A percentile compares a stretch with the other conserved stretches of the same genome.
Evolutionary conservation across 2,797 vertebrate species (phyloP).

Genomic region (Chloroceryle amazona): DNA sequence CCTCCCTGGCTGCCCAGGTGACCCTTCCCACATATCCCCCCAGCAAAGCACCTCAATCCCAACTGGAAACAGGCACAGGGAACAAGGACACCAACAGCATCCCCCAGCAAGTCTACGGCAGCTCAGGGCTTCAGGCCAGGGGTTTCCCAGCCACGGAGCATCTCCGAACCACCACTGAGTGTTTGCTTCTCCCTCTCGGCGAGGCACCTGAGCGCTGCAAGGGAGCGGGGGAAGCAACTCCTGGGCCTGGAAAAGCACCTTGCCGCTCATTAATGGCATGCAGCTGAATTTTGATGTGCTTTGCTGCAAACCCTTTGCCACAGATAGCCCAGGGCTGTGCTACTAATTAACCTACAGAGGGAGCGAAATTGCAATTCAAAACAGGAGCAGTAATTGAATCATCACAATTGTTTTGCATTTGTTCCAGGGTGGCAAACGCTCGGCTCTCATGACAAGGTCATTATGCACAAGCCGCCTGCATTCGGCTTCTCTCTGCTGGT

Average conservation of each 20-base stretch:
- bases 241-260: not conserved
- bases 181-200: not conserved
- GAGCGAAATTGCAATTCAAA: slow-evolving; percentile 65
- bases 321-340: slow-evolving; percentile 37
- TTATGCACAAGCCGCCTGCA: not conserved
- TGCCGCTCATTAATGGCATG: slow-evolving; percentile 5
- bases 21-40: not conserved
- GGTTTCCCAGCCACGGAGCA: not conserved
- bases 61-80: not conserved
- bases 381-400: slow-evolving; percentile 72
- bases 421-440: slow-evolving; percentile 49
- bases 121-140: not conserved
- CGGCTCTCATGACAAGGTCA: slow-evolving; percentile 54
- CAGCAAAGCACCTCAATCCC: not conserved
- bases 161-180: not conserved
- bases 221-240: not conserved
- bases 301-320: slow-evolving; percentile 6
- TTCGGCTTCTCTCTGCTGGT: not conserved
- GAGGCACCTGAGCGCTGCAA: not conserved
- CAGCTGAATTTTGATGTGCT: slow-evolving; percentile 56
- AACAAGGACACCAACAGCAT: not conserved
- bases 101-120: not conserved
- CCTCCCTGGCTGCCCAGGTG: not conserved
- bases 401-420: slow-evolving; percentile 65
- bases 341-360: slow-evolving; percentile 78